A percentile compares a stretch with the other conserved stretches of the same genome.
phyloP scores from a whole-genome alignment of 2,797 vertebrate genomes.

The Enoplosus armatus region DNA sequence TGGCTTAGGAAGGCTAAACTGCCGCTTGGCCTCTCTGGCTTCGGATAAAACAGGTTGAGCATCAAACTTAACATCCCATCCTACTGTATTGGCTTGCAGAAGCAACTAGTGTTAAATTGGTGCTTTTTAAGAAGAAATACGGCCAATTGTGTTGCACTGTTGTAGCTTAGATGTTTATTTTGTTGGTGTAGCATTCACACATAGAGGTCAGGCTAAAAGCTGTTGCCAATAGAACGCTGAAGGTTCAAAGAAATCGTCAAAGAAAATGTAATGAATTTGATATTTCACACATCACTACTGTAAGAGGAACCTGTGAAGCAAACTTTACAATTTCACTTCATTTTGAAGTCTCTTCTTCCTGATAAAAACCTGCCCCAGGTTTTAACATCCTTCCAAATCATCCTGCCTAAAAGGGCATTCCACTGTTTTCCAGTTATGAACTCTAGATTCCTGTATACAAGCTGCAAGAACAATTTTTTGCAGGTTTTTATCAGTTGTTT shows the following conservation, averaged over 20 bases:
- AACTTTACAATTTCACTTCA: background rate
- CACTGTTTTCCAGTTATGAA: background rate
- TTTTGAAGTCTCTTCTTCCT: background rate
- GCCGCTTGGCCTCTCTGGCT: slow-evolving; percentile 67
- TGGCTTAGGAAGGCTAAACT: slow-evolving; percentile 70
- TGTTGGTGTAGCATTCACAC: background rate
- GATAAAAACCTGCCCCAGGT: background rate
- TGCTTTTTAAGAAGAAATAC: slow-evolving; percentile 9
- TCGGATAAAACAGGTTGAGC: slow-evolving; percentile 70
- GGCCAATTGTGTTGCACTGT: background rate
- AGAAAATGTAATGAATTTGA: background rate
- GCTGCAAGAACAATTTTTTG: background rate
- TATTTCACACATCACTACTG: slow-evolving; percentile 11
- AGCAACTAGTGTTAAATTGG: slow-evolving; percentile 15
- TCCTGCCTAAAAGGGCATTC: background rate
- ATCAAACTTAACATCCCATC: slow-evolving; percentile 60
- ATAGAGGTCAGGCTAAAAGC: background rate
- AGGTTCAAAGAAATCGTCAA: slow-evolving; percentile 7
- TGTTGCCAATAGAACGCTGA: background rate
- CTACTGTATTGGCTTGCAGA: slow-evolving; percentile 38
- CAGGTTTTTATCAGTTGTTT: background rate
- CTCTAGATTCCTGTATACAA: background rate
- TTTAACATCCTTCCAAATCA: background rate
- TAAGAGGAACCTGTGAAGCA: slow-evolving; percentile 1
- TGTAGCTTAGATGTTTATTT: slow-evolving; percentile 11